phyloP scores from a whole-genome alignment of 1,140 invertebrate species.

The Trachymyrmex septentrionalis region DNA sequence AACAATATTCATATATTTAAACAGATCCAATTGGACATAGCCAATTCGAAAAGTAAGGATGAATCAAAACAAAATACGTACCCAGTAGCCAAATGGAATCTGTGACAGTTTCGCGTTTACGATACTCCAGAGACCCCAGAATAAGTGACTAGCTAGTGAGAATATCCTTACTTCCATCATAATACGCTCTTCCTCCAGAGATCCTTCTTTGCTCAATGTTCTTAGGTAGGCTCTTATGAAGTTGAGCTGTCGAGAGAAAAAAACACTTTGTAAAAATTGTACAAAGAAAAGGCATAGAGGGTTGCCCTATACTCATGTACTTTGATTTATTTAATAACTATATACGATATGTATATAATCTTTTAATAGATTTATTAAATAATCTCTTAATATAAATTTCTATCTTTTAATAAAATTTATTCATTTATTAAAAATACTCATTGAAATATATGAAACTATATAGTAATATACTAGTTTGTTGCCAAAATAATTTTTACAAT shows the following conservation, averaged over 20 bases:
- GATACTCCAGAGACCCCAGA: slow-evolving; percentile 97
- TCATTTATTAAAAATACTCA: slow-evolving; percentile 1
- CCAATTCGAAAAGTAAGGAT: neutral
- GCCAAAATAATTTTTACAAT: neutral
- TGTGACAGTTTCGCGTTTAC: slow-evolving; percentile 95
- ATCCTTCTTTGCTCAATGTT: slow-evolving; percentile 83
- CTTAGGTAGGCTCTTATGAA: slow-evolving; percentile 88
- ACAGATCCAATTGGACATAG: neutral
- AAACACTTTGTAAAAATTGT: slow-evolving; percentile 3
- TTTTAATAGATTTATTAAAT: neutral
- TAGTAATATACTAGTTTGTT: slow-evolving; percentile 13
- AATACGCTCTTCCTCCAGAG: slow-evolving; percentile 87
- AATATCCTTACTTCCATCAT: slow-evolving; percentile 94
- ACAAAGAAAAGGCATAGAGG: slow-evolving; percentile 4
- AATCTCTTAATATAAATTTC: neutral
- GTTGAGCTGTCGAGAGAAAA: slow-evolving; percentile 86
- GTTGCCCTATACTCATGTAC: slow-evolving; percentile 8
- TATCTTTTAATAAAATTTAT: neutral
- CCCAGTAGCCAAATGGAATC: slow-evolving; percentile 98
- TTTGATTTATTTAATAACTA: slow-evolving; percentile 22
- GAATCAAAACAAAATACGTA: slow-evolving; percentile 85
- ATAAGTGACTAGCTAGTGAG: slow-evolving; percentile 95
- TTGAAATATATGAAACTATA: slow-evolving; percentile 17
- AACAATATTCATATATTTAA: slow-evolving; percentile 10
- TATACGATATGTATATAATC: neutral